A percentile compares a stretch with the other conserved stretches of the same genome.
These are phyloP conservation scores for Beris morrisii DNA, from an alignment of 2,888 invertebrate species.

Conservation along the genomic window DNA sequence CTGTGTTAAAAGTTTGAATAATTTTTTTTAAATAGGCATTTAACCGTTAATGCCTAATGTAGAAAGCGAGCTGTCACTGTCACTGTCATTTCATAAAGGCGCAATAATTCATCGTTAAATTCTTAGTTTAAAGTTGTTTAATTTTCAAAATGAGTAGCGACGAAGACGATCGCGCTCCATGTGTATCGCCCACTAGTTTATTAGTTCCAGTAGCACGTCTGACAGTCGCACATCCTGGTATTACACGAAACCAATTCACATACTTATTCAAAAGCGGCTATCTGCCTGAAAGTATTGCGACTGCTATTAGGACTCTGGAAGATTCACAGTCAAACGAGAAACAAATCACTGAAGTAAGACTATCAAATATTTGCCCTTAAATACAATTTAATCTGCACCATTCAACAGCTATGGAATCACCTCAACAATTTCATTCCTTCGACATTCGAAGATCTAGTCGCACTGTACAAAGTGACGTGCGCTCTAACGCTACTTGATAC, in stretches of 20 bases:
- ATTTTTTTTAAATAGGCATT: too few species aligned
- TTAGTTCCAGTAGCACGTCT: too few species aligned
- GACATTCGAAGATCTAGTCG: conserved; percentile 13
- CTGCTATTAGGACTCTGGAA: background rate
- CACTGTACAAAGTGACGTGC: conserved; percentile 4
- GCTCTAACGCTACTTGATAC: conserved; percentile 5
- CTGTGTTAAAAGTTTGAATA: too few species aligned
- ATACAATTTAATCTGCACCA: background rate
- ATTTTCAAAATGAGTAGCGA: too few species aligned
- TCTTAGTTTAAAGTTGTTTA: too few species aligned
- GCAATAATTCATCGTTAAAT: too few species aligned
- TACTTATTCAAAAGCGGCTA: conserved; percentile 1
- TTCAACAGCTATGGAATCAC: conserved; percentile 20
- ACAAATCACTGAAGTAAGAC: conserved; percentile 5
- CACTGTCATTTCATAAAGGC: too few species aligned
- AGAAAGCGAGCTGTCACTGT: too few species aligned
- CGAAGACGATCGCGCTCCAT: too few species aligned
- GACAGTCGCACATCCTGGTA: conserved; percentile 17
- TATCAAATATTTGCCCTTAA: background rate
- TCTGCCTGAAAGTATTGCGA: background rate
- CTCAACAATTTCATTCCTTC: conserved; percentile 3
- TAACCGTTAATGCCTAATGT: too few species aligned
- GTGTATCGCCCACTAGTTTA: too few species aligned
- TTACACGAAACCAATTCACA: background rate
- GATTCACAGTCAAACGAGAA: background rate